Evolutionary conservation across 2,888 invertebrate genomes (phyloP), one percentile per base, ranked within the genome.

Genomic region (Drosophila eohydei): DNA sequence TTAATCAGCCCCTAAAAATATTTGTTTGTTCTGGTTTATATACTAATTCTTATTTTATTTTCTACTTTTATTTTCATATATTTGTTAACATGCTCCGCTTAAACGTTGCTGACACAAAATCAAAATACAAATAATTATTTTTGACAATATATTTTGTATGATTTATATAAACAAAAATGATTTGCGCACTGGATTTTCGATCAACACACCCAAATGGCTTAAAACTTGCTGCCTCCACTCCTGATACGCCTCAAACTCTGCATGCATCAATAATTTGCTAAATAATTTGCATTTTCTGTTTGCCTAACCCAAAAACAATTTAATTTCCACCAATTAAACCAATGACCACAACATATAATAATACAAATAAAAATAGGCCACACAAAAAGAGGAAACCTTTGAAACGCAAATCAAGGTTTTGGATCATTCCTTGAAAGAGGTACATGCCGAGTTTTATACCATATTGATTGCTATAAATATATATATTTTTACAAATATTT

Each of bases 311-410:
- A 30, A 16, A 59, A 55, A n/a, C 59, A 58, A 51, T 28, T 30
- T 44, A 44, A 59, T 34, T 64, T 40, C 57, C 44, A 57, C 67
- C 61, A 66, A 57, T 41, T 48, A 8, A 69, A 81, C 80, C 83
- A 80, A 81, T 69, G 72, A 75, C 78, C 75, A 73, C 73, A 65
- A 66, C 52, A 66, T 51, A 46, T 74, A 75, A 75, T 94, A 98
- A 28, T 1, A 26, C 40, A 7, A 11, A 61, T 54, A 56, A 46
- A 77, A 76, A 76, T 94, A 98, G 98, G 98, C 98, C 91, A 97
- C 98, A 92, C 96, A 97, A 94, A 97, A 98, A 94, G 98, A 98
- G 95, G 98, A 98, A 94, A 96, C 96, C 89, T 97, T 96, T 94
- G 97, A 97, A 93, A 95, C 95, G 93, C 97, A 97, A 94, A 96